Conservation (phyloP, 2,888 invertebrate species). For the Drosophila falleni region DNA sequence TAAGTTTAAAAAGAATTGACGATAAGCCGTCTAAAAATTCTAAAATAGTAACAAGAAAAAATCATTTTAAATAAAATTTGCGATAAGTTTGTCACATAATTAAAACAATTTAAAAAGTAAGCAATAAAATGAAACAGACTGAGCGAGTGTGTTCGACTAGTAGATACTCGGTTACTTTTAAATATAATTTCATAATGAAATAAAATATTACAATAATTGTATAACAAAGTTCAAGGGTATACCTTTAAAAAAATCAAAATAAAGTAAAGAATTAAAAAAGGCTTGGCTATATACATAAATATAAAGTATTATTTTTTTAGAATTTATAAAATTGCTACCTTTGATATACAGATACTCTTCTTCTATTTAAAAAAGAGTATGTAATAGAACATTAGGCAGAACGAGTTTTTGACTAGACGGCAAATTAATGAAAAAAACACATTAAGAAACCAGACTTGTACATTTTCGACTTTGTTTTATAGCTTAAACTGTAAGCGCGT, state of each 20-base stretch:
- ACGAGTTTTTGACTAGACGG: constrained; percentile 56
- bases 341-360: neutral
- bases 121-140: constrained; percentile 2
- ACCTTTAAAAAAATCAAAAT: too few species aligned
- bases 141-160: neutral
- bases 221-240: neutral
- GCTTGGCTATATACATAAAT: neutral
- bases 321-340: too few species aligned
- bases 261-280: too few species aligned
- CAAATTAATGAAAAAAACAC: constrained; percentile 33
- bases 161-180: neutral
- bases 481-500: constrained; percentile 16
- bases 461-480: constrained; percentile 45
- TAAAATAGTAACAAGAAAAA: constrained; percentile 26
- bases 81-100: constrained; percentile 69
- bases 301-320: too few species aligned
- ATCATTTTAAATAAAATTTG: constrained; percentile 35
- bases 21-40: constrained; percentile 38
- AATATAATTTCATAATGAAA: neutral
- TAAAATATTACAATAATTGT: neutral
- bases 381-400: constrained; percentile 40
- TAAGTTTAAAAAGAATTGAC: neutral
- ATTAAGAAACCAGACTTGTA: constrained; percentile 61
- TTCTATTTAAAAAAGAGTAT: neutral
- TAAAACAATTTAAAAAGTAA: constrained; percentile 44